A percentile compares a stretch with the other conserved stretches of the same genome.
phyloP scores from a whole-genome alignment of 1,140 invertebrate species.

The Drosophila erecta region DNA sequence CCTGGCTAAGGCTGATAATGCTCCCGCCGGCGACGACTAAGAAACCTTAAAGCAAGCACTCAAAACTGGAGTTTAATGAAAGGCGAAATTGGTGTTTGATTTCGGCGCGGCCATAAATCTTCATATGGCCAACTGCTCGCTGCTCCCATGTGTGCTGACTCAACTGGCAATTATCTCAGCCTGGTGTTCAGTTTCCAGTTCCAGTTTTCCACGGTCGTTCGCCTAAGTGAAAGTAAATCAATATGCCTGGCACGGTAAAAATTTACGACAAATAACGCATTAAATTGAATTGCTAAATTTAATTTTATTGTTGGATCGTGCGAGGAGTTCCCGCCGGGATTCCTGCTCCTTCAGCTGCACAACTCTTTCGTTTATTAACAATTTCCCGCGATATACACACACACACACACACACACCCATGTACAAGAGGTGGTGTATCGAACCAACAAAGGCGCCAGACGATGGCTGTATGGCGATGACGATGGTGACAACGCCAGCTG shows the following conservation, averaged over 20 bases:
- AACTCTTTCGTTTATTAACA: conserved; percentile 82
- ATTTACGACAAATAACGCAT: conserved; percentile 78
- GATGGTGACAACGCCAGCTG: conserved; percentile 81
- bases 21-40: background rate
- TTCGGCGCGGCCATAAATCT: conserved; percentile 68
- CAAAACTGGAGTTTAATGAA: conserved; percentile 73
- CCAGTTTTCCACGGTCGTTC: conserved; percentile 20
- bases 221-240: conserved; percentile 62
- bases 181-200: background rate
- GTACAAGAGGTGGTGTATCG: conserved; percentile 44
- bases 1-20: conserved; percentile 39
- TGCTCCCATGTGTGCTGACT: conserved; percentile 63
- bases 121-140: conserved; percentile 43
- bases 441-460: conserved; percentile 75
- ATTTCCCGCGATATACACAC: conserved; percentile 58
- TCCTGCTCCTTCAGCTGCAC: conserved; percentile 46
- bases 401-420: background rate
- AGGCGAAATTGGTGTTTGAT: conserved; percentile 79
- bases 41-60: conserved; percentile 61
- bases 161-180: conserved; percentile 67
- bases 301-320: conserved; percentile 76
- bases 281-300: conserved; percentile 83
- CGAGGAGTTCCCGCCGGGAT: conserved; percentile 30
- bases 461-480: conserved; percentile 11
- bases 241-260: conserved; percentile 62